Percentiles rank a stretch among this genome's conserved stretches.
Evolutionary conservation across 2,113 vertebrate species (phyloP).

Genomic region (Megalops atlanticus): DNA sequence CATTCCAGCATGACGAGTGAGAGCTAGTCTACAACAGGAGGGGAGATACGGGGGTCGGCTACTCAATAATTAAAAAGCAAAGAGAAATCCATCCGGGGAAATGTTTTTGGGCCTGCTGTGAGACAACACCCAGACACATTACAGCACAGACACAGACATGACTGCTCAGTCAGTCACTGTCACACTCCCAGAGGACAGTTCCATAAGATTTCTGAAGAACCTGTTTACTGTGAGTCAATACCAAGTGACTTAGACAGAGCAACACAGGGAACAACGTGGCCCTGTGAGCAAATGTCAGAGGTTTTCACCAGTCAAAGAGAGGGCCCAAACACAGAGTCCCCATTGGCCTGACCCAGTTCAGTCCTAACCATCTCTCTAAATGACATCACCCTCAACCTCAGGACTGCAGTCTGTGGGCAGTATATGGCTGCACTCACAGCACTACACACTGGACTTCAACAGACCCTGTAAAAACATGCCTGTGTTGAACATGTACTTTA

Average conservation of each 20-base stretch:
- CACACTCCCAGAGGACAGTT: neutral
- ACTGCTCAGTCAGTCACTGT: neutral
- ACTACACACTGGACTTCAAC: neutral
- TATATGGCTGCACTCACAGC: neutral
- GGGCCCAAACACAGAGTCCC: neutral
- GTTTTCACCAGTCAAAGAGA: neutral
- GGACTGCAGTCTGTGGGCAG: too few species aligned
- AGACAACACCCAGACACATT: neutral
- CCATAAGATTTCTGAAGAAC: neutral
- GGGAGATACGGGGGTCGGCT: neutral
- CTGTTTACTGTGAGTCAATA: constrained; percentile 42
- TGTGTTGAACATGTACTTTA: neutral
- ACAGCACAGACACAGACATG: neutral
- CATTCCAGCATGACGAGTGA: constrained; percentile 48
- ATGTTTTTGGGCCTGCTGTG: neutral
- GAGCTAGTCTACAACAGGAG: constrained; percentile 37
- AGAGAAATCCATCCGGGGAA: neutral
- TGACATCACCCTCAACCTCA: neutral
- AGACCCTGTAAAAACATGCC: neutral
- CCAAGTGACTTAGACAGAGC: constrained; percentile 36
- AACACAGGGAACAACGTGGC: neutral
- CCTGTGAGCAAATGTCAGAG: neutral
- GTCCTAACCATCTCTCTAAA: neutral
- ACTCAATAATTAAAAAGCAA: neutral
- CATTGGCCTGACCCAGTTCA: neutral